Evolutionary conservation across 2,113 vertebrate species (phyloP).

Genomic region (Onychorhynchus coronatus): DNA sequence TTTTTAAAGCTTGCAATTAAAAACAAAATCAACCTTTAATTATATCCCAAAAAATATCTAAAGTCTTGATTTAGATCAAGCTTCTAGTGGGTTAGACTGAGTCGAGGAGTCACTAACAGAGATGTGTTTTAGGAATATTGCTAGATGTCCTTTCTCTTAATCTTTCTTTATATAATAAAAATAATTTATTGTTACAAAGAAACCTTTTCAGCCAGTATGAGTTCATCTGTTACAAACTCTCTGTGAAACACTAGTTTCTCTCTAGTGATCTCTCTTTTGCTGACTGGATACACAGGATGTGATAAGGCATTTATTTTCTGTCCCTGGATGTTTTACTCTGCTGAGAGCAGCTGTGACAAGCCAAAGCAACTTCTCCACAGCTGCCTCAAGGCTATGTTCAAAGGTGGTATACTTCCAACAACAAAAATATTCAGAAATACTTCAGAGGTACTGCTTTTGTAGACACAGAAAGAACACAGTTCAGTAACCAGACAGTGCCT

Average conservation of each 20-base stretch:
- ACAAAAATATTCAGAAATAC: background rate
- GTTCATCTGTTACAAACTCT: background rate
- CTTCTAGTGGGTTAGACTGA: background rate
- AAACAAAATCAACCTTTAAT: background rate
- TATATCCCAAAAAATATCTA: background rate
- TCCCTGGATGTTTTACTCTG: background rate
- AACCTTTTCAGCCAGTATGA: background rate
- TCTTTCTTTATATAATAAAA: background rate
- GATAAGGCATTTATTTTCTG: background rate
- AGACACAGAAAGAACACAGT: background rate
- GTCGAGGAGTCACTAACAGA: background rate
- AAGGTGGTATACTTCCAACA: background rate
- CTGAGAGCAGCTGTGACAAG: background rate
- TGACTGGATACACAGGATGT: background rate
- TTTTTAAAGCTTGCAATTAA: background rate
- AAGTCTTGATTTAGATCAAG: background rate
- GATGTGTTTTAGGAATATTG: background rate
- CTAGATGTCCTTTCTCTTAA: background rate
- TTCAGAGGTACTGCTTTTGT: background rate
- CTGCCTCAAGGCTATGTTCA: background rate
- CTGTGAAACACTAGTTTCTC: background rate
- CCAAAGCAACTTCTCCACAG: background rate
- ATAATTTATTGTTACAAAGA: background rate
- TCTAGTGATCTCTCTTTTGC: background rate
- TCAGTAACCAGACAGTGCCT: background rate